Evolutionary conservation across 2,113 vertebrate genomes (phyloP), one percentile per base, ranked within the genome.

Genomic region (Sterrhoptilus dennistouni): DNA sequence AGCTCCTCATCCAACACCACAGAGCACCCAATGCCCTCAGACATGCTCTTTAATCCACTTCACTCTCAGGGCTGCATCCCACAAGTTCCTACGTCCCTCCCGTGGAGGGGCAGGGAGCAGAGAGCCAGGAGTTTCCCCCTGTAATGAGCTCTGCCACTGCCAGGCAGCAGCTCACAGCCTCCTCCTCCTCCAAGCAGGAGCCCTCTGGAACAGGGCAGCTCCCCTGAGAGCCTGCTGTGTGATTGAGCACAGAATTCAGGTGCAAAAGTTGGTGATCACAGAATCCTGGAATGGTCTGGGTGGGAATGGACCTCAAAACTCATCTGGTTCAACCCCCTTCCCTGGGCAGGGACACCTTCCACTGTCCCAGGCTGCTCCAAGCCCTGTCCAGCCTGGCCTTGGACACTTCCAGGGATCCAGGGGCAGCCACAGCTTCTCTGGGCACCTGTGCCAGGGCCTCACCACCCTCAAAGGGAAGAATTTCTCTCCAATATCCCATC

Each of bases 371-470:
- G 22, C 0, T 61, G 40, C 40, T 63, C 25, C 63, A 61, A 76
- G 9, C 21, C 21, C 29, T 0, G 0, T 54, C 11, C 31, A 83
- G 0, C 47, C n/a, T 35, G n/a, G 54, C 8, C 47, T 49, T 4
- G 29, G 21, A 7, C 79, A 61, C 5, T 36, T 0, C 9, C 53
- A 83, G 47, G n/a, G 45, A 82, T 47, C 29, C 42, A 42, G 29
- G 11, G 25, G 4, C 53, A 83, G 63, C 25, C 40, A 54, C 47
- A 69, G 63, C 54, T 76, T 0, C 54, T 63, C 71, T 61, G 63
- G 14, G 25, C 61, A 1, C 17, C 54, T 35, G 40, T 47, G n/a
- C 40, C 38, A 60, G 21, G 13, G 45, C 4, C 53, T 75, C 2
- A 0, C 5, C 54, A 35, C 2, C 11, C n/a, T 69, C 70, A 15